A percentile compares a stretch with the other conserved stretches of the same genome.
Evolutionary conservation across 2,113 vertebrate genomes (phyloP).

Genomic region (Dasypus novemcinctus): DNA sequence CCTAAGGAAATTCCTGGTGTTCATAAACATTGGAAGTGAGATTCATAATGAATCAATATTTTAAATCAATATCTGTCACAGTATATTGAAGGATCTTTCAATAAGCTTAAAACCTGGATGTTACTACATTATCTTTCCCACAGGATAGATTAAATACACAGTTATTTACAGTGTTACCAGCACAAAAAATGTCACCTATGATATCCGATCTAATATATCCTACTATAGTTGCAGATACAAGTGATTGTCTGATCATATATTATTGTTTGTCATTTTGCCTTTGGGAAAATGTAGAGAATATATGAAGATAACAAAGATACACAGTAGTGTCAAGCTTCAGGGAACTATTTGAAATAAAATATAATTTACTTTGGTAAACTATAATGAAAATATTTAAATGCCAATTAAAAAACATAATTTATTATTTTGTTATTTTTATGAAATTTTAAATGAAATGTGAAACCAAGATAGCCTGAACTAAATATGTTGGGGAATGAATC

Average conservation of each 20-base stretch:
- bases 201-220: constrained; percentile 14
- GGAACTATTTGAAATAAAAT: not conserved
- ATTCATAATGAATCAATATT: constrained; percentile 50
- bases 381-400: not conserved
- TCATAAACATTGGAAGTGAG: constrained; percentile 30
- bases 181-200: not conserved
- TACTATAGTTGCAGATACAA: not conserved
- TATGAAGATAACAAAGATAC: not conserved
- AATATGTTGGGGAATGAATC: not conserved
- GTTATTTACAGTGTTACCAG: constrained; percentile 42
- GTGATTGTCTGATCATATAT: not conserved
- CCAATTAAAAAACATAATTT: not conserved
- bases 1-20: not conserved
- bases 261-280: not conserved
- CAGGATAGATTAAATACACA: not conserved
- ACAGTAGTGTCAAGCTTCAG: not conserved
- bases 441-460: not conserved
- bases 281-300: not conserved
- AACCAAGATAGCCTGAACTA: not conserved
- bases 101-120: constrained; percentile 34
- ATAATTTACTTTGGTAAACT: not conserved
- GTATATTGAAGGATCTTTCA: constrained; percentile 21
- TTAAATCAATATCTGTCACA: constrained; percentile 66
- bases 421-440: not conserved
- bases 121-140: not conserved